phyloP scores from a whole-genome alignment of 2,797 vertebrate genomes.

The Rhinophrynus dorsalis region DNA sequence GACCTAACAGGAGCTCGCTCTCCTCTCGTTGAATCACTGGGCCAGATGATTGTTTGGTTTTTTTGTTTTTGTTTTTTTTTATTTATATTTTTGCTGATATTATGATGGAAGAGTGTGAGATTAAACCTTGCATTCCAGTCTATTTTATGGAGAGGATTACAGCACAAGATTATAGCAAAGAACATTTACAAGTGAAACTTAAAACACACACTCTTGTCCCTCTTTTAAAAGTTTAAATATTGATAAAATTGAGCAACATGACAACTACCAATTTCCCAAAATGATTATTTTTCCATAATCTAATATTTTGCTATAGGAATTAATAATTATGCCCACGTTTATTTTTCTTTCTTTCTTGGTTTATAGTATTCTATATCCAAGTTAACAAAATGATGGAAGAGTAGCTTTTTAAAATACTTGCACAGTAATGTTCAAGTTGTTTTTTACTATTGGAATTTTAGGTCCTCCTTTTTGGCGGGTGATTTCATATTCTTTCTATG shows the following conservation, averaged over 20 bases:
- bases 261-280: background rate
- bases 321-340: background rate
- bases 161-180: conserved; percentile 22
- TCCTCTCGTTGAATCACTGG: conserved; percentile 20
- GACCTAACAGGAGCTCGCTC: background rate
- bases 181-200: background rate
- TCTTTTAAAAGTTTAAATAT: background rate
- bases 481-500: background rate
- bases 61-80: no score
- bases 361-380: background rate
- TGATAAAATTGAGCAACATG: background rate
- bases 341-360: background rate
- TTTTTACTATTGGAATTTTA: background rate
- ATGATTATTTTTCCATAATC: background rate
- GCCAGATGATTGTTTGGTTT: conserved; percentile 19
- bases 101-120: background rate
- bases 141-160: conserved; percentile 18
- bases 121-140: conserved; percentile 30
- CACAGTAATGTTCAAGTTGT: background rate
- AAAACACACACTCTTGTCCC: background rate
- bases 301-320: background rate
- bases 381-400: background rate
- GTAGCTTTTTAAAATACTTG: conserved; percentile 14
- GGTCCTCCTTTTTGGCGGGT: background rate
- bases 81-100: conserved; percentile 42